These are phyloP conservation scores for Cryptotermes secundus DNA, from an alignment of 1,140 invertebrate genomes.

Conservation along the genomic window DNA sequence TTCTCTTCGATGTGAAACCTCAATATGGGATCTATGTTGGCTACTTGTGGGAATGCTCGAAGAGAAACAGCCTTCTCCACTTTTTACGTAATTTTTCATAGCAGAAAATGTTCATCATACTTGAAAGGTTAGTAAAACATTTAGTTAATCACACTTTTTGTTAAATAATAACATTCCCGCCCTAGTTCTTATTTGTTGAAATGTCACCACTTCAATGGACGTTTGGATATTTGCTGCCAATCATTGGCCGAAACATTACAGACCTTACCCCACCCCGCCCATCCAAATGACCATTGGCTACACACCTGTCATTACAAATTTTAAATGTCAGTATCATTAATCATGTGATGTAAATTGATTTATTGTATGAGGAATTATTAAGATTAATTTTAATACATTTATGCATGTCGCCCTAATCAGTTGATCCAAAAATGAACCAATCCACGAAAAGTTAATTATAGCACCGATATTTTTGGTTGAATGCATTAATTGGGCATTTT, in stretches of 20 bases:
- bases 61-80: not conserved
- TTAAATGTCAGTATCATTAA: not conserved
- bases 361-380: not conserved
- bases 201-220: conserved; percentile 2
- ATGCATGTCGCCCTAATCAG: not conserved
- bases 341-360: not conserved
- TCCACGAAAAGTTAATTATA: not conserved
- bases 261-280: conserved; percentile 8
- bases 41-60: not conserved
- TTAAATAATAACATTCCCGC: not conserved
- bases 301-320: conserved; percentile 28
- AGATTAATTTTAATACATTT: not conserved
- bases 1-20: not conserved
- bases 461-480: not conserved
- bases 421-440: not conserved
- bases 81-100: not conserved
- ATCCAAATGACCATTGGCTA: conserved; percentile 18
- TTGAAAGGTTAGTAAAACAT: not conserved
- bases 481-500: not conserved
- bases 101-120: not conserved
- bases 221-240: conserved; percentile 23
- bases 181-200: not conserved
- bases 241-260: conserved; percentile 25
- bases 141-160: not conserved
- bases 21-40: not conserved